These are phyloP conservation scores for Argopecten irradians DNA, from an alignment of 1,140 invertebrate genomes.

Conservation along the genomic window DNA sequence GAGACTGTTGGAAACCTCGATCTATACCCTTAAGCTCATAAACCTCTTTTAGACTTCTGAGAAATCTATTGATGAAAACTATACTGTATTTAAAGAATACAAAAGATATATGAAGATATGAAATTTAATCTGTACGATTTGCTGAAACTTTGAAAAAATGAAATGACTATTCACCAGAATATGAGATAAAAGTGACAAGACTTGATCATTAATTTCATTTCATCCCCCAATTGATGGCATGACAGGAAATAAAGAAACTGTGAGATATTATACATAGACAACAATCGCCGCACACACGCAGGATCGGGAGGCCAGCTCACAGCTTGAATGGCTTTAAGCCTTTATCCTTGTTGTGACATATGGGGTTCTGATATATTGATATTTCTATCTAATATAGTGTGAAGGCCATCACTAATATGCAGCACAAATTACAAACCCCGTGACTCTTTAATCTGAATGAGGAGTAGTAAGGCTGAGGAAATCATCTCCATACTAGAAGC, in stretches of 20 bases:
- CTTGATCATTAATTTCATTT: background rate
- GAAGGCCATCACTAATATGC: conserved; percentile 2
- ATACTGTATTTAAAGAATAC: too few species aligned
- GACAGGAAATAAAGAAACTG: background rate
- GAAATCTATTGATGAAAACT: background rate
- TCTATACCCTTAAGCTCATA: background rate
- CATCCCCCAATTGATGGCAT: background rate
- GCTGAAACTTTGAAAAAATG: too few species aligned
- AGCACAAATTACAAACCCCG: background rate
- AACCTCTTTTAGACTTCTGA: background rate
- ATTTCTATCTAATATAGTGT: background rate
- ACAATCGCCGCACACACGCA: background rate
- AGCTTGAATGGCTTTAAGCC: conserved; percentile 8
- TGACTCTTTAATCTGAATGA: background rate
- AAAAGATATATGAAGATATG: too few species aligned
- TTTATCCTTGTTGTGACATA: background rate
- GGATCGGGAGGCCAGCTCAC: background rate
- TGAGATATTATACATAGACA: background rate
- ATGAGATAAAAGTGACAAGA: background rate
- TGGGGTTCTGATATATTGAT: conserved; percentile 18
- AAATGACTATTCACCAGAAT: background rate
- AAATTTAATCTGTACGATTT: too few species aligned
- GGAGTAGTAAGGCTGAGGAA: background rate
- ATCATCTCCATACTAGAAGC: background rate
- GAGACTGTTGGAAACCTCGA: background rate